These are phyloP conservation scores for Diachasma alloeum DNA, from an alignment of 1,140 invertebrate species.

Conservation along the genomic window DNA sequence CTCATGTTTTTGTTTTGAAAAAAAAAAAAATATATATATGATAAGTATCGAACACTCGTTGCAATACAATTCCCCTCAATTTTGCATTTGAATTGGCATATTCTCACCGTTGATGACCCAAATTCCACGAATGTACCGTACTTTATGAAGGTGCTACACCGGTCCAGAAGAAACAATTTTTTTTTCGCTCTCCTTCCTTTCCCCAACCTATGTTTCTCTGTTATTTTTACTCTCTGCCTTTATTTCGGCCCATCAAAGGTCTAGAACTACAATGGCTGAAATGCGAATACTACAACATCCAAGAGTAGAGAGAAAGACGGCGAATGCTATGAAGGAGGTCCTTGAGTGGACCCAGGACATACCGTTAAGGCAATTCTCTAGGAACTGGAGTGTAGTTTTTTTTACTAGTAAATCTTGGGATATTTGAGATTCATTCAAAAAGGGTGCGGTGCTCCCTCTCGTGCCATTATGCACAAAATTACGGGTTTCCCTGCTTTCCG, in stretches of 20 bases:
- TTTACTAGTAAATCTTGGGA: slow-evolving; percentile 32
- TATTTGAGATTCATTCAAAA: slow-evolving; percentile 31
- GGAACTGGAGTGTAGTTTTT: slow-evolving; percentile 36
- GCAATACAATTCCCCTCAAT: not conserved
- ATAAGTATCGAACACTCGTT: not conserved
- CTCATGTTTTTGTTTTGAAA: not conserved
- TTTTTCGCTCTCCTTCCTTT: not conserved
- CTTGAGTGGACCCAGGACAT: slow-evolving; percentile 28
- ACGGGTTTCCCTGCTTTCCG: slow-evolving; percentile 49
- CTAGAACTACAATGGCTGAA: slow-evolving; percentile 16
- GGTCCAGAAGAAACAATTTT: slow-evolving; percentile 1
- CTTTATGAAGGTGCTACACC: not conserved
- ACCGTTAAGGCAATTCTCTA: slow-evolving; percentile 35
- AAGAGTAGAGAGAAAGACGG: not conserved
- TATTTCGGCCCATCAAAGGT: slow-evolving; percentile 22
- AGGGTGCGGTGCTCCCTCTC: not conserved
- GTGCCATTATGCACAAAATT: slow-evolving; percentile 58
- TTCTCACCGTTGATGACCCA: not conserved
- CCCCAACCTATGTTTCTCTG: not conserved
- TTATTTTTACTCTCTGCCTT: slow-evolving; percentile 12
- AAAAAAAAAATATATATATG: not conserved
- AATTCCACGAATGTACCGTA: not conserved
- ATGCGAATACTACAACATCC: slow-evolving; percentile 18
- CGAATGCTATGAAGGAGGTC: slow-evolving; percentile 7
- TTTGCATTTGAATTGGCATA: not conserved